A percentile compares a stretch with the other conserved stretches of the same genome.
phyloP scores from a whole-genome alignment of 2,113 vertebrate genomes.

The Festucalex cinctus region DNA sequence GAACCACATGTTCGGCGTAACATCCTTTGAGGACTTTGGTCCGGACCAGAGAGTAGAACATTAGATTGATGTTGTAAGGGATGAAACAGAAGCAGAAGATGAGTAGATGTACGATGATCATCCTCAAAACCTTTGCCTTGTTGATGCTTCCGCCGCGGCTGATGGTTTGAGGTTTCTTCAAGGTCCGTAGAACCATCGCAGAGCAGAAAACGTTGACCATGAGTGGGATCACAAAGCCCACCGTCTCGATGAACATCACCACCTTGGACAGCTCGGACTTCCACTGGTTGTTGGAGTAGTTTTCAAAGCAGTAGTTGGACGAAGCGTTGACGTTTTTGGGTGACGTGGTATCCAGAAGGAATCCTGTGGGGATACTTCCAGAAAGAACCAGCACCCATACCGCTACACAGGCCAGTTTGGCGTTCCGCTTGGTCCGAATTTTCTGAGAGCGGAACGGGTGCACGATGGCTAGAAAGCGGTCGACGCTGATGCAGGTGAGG shows the following conservation, averaged over 20 bases:
- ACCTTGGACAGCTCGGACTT: slow-evolving; percentile 87
- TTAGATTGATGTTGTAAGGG: slow-evolving; percentile 90
- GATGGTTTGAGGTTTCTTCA: slow-evolving; percentile 81
- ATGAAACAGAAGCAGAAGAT: slow-evolving; percentile 98
- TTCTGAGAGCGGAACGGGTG: slow-evolving; percentile 85
- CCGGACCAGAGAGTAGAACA: slow-evolving; percentile 92
- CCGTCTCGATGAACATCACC: slow-evolving; percentile 94
- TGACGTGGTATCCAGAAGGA: slow-evolving; percentile 78
- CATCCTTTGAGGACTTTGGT: slow-evolving; percentile 83
- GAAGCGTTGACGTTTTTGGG: slow-evolving; percentile 47
- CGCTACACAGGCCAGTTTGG: slow-evolving; percentile 80
- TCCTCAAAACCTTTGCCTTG: slow-evolving; percentile 88
- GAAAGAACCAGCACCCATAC: slow-evolving; percentile 90
- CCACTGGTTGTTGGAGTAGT: slow-evolving; percentile 89
- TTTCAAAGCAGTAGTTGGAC: slow-evolving; percentile 83
- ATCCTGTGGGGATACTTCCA: slow-evolving; percentile 84
- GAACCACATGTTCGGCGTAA: slow-evolving; percentile 77
- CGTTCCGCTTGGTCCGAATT: slow-evolving; percentile 86
- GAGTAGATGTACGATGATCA: slow-evolving; percentile 90
- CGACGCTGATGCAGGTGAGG: slow-evolving; percentile 93
- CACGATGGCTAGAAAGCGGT: slow-evolving; percentile 93
- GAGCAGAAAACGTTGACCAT: slow-evolving; percentile 91
- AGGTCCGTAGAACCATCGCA: slow-evolving; percentile 82
- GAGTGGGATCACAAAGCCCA: slow-evolving; percentile 91
- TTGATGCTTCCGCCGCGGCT: slow-evolving; percentile 84